Conservation (phyloP, 2,797 vertebrate species). For the Anguilla anguilla region DNA sequence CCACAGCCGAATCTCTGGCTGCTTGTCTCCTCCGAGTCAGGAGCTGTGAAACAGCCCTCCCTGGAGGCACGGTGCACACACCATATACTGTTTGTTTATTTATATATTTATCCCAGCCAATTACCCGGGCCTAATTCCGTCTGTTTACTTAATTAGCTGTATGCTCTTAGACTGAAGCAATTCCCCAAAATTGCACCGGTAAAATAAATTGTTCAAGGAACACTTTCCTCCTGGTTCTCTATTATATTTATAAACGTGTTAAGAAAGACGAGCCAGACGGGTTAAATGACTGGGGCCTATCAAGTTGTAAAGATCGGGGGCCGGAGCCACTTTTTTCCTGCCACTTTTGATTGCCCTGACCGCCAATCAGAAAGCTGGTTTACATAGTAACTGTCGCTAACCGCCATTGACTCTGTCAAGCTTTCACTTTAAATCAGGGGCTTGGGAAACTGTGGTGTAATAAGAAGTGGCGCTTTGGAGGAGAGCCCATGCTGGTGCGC, state of each 20-base stretch:
- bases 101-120: too few relatives aligned
- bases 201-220: neutral
- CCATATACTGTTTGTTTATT: too few relatives aligned
- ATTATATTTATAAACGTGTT: neutral
- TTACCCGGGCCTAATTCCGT: neutral
- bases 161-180: neutral
- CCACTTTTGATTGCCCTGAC: neutral
- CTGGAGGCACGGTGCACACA: too few relatives aligned
- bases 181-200: neutral
- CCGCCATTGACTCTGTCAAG: neutral
- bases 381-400: neutral
- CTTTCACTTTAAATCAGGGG: neutral
- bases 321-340: neutral
- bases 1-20: neutral
- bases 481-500: neutral
- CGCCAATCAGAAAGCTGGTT: neutral
- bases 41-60: too few relatives aligned
- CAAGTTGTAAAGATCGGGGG: neutral
- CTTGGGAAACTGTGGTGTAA: neutral
- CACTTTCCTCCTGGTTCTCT: neutral
- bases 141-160: neutral
- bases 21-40: too few relatives aligned
- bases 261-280: neutral
- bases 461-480: neutral
- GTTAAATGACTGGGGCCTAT: neutral